Percentiles rank a stretch among this genome's conserved stretches.
Evolutionary conservation across 2,888 invertebrate species (phyloP).

Genomic region (Cyrtodaria siliqua): DNA sequence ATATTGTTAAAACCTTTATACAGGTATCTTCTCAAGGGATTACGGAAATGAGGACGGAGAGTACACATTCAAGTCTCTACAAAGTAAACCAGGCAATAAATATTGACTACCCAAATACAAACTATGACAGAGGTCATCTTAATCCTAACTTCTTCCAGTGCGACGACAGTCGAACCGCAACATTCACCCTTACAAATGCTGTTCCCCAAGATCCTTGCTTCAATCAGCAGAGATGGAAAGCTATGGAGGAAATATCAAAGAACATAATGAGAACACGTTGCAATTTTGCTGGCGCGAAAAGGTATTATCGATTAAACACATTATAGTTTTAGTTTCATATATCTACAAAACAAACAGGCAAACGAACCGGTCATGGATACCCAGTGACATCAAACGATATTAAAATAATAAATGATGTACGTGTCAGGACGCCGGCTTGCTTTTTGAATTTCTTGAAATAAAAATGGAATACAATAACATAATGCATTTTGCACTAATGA

Average conservation of each 20-base stretch:
- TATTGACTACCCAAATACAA: slow-evolving; percentile 16
- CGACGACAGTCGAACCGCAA: slow-evolving; percentile 16
- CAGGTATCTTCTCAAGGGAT: no score
- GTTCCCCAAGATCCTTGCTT: slow-evolving; percentile 27
- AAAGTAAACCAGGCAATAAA: slow-evolving; percentile 16
- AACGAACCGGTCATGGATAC: no score
- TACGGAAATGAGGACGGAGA: slow-evolving; percentile 13
- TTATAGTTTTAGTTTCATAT: no score
- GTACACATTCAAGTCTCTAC: neutral
- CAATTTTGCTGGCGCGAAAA: slow-evolving; percentile 8
- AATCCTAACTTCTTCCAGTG: slow-evolving; percentile 24
- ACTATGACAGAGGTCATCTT: slow-evolving; percentile 18
- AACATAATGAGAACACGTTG: slow-evolving; percentile 1
- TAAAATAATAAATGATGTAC: no score
- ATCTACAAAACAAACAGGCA: no score
- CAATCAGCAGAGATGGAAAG: slow-evolving; percentile 20
- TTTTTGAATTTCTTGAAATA: no score
- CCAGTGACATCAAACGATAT: no score
- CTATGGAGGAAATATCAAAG: slow-evolving; percentile 18
- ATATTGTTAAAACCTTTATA: no score
- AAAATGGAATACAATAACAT: no score
- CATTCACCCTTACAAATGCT: slow-evolving; percentile 19
- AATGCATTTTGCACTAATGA: no score
- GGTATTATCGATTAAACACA: no score
- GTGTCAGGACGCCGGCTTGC: no score